Base-by-base conservation (phyloP, 2,797 vertebrate genomes). In the Darevskia nairensis region DNA sequence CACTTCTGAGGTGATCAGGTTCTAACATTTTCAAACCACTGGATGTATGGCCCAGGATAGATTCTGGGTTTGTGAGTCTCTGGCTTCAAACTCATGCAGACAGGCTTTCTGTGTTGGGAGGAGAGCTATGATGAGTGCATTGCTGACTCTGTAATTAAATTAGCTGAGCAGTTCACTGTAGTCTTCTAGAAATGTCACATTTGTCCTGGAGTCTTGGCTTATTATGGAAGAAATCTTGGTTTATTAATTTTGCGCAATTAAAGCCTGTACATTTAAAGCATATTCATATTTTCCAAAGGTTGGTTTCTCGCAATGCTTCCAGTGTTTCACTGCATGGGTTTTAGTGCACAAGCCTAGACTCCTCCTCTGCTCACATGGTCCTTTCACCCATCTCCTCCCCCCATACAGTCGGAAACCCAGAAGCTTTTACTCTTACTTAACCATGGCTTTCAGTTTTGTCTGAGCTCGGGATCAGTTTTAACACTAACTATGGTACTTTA, bases 201-300 rank as follows among this genome's bases (percentile, higher is more conserved):
- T 86, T 86, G 85, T 59, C 68, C 32, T 39, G 32, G 35, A 41
- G 59, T 39, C 59, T 66, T 25, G 64, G 50, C 50, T 55, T 55
- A 55, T 81, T 80, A 59, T 39, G 68, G 44, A 80, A 80, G 35
- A 27, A 71, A 17, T 32, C 35, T 10, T 39, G 76, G n/a, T 44
- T 86, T 55, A 71, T 59, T 68, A 50, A 27, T 68, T 15, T 44
- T 78, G 44, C 17, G 2, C 46, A 29, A 78, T 92, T 86, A 80
- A 80, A 41, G 44, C 82, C 84, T 88, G 92, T 29, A 87, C 81
- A 89, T 86, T 35, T 80, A 78, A 91, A 75, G 27, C 74, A 85
- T 80, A 72, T 80, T 88, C 91, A 59, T 3, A 32, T 7, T 55
- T 89, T 88, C 84, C 76, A 21, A 84, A 84, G 84, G 39, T 89